phyloP scores from a whole-genome alignment of 1,140 invertebrate species.

The Philopotamus ludificatus region DNA sequence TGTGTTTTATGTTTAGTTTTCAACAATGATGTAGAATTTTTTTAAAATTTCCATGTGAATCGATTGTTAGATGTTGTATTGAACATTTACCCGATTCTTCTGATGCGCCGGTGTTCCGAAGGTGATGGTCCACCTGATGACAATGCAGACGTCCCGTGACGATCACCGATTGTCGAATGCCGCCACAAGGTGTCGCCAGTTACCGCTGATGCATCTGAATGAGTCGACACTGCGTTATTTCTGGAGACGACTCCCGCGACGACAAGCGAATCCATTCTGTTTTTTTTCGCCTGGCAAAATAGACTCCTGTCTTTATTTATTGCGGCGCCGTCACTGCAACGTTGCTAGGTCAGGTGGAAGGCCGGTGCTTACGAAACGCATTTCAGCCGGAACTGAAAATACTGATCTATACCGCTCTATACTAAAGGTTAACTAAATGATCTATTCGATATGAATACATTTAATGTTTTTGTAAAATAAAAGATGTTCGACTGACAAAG shows the following conservation, averaged over 20 bases:
- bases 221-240: slow-evolving; percentile 5
- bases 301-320: background rate
- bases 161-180: background rate
- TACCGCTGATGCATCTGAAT: background rate
- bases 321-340: background rate
- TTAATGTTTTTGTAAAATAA: too few relatives aligned
- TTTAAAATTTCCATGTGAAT: too few relatives aligned
- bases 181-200: slow-evolving; percentile 14
- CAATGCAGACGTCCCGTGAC: slow-evolving; percentile 3
- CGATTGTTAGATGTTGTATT: too few relatives aligned
- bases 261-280: background rate
- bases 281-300: background rate
- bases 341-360: background rate
- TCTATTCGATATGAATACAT: too few relatives aligned
- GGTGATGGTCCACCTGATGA: background rate
- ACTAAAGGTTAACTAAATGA: too few relatives aligned
- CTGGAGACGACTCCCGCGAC: slow-evolving; percentile 22
- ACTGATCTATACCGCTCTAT: too few relatives aligned
- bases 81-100: too few relatives aligned
- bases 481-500: too few relatives aligned
- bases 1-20: background rate
- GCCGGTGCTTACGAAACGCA: background rate
- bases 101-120: slow-evolving; percentile 11
- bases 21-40: too few relatives aligned
- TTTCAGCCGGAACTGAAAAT: background rate